phyloP scores from a whole-genome alignment of 2,888 invertebrate genomes.

The Zygogramma bicolorata region DNA sequence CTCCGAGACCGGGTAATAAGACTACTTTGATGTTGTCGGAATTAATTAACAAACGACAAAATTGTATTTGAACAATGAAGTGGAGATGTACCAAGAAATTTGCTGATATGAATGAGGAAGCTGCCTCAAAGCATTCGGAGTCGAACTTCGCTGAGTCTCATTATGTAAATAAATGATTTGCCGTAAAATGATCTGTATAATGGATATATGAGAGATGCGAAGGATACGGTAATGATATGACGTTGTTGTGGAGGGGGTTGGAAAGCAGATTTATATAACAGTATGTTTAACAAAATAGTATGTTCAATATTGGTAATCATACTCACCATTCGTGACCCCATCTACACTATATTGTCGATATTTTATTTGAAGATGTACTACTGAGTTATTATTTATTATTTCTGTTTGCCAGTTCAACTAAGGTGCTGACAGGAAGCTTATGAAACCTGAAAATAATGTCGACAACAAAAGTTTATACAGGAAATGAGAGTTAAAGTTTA shows the following conservation, averaged over 20 bases:
- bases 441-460: too few species aligned
- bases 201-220: not conserved
- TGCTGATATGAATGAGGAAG: slow-evolving; percentile 47
- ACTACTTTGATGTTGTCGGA: slow-evolving; percentile 54
- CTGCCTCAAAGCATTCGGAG: slow-evolving; percentile 50
- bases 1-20: slow-evolving; percentile 50
- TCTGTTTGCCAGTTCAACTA: too few species aligned
- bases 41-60: slow-evolving; percentile 75
- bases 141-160: slow-evolving; percentile 31
- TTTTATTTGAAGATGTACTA: too few species aligned
- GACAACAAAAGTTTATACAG: too few species aligned
- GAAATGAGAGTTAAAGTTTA: too few species aligned
- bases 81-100: slow-evolving; percentile 46
- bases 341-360: too few species aligned
- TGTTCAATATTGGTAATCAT: too few species aligned
- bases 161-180: slow-evolving; percentile 37
- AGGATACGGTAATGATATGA: not conserved
- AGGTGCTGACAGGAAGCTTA: too few species aligned
- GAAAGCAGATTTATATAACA: too few species aligned
- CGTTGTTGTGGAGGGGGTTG: not conserved
- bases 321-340: too few species aligned
- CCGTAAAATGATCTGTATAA: not conserved
- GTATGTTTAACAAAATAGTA: too few species aligned
- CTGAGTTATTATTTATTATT: too few species aligned
- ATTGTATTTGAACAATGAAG: slow-evolving; percentile 73